Conservation (phyloP, 2,888 invertebrate genomes). For the Ormyrus thymus region DNA sequence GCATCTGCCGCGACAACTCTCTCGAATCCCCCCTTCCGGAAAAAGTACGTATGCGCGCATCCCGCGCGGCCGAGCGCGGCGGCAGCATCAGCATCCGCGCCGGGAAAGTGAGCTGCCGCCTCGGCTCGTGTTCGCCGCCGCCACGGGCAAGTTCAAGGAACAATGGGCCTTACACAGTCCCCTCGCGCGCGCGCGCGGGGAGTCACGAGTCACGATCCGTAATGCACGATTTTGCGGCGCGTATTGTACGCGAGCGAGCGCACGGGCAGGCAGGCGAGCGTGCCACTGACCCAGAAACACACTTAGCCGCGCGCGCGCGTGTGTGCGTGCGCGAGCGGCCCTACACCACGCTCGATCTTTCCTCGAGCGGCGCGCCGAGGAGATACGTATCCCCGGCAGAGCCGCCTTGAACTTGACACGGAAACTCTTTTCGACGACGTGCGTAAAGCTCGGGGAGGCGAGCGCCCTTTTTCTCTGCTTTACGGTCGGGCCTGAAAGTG, state of each 20-base stretch:
- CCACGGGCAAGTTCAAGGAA: conserved; percentile 56
- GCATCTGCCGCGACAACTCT: too few species aligned
- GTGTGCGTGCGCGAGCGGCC: conserved; percentile 2
- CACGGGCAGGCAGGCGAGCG: conserved; percentile 45
- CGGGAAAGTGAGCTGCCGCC: conserved; percentile 31
- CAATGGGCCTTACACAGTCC: conserved; percentile 23
- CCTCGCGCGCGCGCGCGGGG: background rate
- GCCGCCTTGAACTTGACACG: conserved; percentile 58
- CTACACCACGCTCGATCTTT: too few species aligned
- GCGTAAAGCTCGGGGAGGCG: background rate
- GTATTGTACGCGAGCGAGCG: background rate
- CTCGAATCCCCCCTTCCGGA: too few species aligned
- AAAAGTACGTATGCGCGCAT: too few species aligned
- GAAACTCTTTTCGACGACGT: conserved; percentile 40
- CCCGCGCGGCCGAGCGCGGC: too few species aligned
- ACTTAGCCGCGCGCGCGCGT: conserved; percentile 65
- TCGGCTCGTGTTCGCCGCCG: background rate
- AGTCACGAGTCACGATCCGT: conserved; percentile 70
- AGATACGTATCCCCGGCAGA: too few species aligned
- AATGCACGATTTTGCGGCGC: conserved; percentile 68
- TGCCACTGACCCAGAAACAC: conserved; percentile 74
- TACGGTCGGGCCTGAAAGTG: too few species aligned
- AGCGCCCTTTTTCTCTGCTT: too few species aligned
- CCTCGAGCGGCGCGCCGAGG: too few species aligned
- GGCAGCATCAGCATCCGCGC: background rate